Evolutionary conservation across 2,113 vertebrate species (phyloP).

Genomic region (Pseudorasbora parva): DNA sequence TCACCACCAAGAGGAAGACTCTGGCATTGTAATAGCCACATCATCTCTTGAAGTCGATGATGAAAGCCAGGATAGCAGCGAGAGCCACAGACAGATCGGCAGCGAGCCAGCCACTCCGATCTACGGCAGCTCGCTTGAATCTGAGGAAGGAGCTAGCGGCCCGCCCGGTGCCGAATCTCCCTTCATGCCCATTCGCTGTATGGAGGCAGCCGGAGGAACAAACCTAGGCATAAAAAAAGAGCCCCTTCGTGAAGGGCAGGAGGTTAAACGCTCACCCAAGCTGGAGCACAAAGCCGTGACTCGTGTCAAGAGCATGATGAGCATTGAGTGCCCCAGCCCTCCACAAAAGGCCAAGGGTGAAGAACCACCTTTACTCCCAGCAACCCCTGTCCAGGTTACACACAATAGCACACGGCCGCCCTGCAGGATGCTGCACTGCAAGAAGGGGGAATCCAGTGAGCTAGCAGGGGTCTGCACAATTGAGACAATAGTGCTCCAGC

Average conservation of each 20-base stretch:
- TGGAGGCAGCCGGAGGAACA: slow-evolving; percentile 60
- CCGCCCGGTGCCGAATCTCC: slow-evolving; percentile 60
- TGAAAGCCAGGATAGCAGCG: slow-evolving; percentile 65
- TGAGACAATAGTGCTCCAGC: slow-evolving; percentile 72
- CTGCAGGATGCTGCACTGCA: slow-evolving; percentile 69
- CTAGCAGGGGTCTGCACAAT: slow-evolving; percentile 57
- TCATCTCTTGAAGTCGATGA: slow-evolving; percentile 67
- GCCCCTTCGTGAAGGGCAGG: slow-evolving; percentile 73
- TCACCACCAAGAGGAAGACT: slow-evolving; percentile 58
- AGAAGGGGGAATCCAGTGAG: slow-evolving; percentile 69
- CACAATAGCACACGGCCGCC: slow-evolving; percentile 52
- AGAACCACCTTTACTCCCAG: slow-evolving; percentile 55
- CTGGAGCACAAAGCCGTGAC: slow-evolving; percentile 83
- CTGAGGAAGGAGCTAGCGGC: slow-evolving; percentile 62
- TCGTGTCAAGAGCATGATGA: slow-evolving; percentile 80
- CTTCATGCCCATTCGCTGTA: slow-evolving; percentile 69
- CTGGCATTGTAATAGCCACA: slow-evolving; percentile 60
- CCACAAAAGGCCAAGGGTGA: slow-evolving; percentile 70
- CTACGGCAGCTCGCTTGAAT: slow-evolving; percentile 66
- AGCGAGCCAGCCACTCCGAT: slow-evolving; percentile 67
- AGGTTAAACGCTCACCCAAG: slow-evolving; percentile 83
- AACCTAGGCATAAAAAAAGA: slow-evolving; percentile 71
- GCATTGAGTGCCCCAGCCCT: slow-evolving; percentile 72
- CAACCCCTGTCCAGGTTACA: slow-evolving; percentile 48
- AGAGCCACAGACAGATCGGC: slow-evolving; percentile 62